Percentiles rank a stretch among this genome's conserved stretches.
Evolutionary conservation across 2,797 vertebrate species (phyloP).

Genomic region (Dendrocincla fuliginosa): DNA sequence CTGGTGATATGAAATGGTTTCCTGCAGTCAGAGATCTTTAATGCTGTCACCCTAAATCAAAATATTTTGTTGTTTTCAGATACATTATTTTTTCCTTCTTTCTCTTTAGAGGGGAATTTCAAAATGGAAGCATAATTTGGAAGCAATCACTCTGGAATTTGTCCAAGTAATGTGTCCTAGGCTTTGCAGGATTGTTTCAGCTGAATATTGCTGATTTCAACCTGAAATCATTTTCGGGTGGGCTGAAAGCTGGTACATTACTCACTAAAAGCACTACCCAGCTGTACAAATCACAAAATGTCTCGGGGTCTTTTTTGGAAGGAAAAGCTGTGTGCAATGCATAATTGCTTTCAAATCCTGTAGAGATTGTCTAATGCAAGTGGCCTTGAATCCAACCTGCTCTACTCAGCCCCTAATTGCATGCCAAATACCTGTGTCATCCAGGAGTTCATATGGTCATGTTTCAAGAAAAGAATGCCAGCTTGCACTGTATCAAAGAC

Average conservation of each 20-base stretch:
- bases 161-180: background rate
- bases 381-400: background rate
- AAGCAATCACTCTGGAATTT: background rate
- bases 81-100: background rate
- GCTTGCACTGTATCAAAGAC: background rate
- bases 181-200: background rate
- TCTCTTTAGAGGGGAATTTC: background rate
- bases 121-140: background rate
- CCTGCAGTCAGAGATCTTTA: background rate
- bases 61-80: background rate
- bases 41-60: background rate
- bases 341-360: background rate
- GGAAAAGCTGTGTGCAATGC: background rate
- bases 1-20: background rate
- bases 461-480: background rate
- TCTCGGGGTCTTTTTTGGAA: background rate
- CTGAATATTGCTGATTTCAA: background rate
- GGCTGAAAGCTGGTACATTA: background rate
- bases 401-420: background rate
- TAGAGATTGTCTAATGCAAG: background rate
- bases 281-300: background rate
- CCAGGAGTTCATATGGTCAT: background rate
- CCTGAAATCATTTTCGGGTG: background rate
- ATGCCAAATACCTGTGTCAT: background rate
- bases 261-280: background rate